Conservation (phyloP, 2,797 vertebrate species). For the Enteromius viviparus region DNA sequence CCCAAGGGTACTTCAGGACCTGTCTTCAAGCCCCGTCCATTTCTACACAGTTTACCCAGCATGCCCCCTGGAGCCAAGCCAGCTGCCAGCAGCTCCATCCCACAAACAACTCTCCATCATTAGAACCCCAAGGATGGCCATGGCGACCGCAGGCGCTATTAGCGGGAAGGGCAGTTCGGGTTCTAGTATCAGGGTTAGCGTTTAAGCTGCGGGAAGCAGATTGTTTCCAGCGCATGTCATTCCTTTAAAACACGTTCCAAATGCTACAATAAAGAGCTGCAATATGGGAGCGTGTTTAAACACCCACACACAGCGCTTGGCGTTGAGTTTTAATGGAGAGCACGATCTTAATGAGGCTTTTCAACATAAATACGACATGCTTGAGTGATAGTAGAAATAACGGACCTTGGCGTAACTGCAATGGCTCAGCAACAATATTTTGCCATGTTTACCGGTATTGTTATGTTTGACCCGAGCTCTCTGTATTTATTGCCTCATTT, state of each 20-base stretch:
- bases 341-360: conserved; percentile 54
- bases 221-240: conserved; percentile 48
- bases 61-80: conserved; percentile 63
- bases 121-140: conserved; percentile 34
- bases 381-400: conserved; percentile 43
- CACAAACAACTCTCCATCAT: conserved; percentile 39
- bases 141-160: conserved; percentile 42
- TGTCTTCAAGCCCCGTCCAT: conserved; percentile 63
- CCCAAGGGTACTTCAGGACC: conserved; percentile 58
- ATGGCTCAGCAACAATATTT: conserved; percentile 54
- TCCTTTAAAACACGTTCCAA: conserved; percentile 41
- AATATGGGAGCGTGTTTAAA: conserved; percentile 38
- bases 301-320: conserved; percentile 46
- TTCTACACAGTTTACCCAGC: conserved; percentile 54
- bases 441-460: conserved; percentile 55
- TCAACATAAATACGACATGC: conserved; percentile 52
- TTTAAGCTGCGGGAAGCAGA: conserved; percentile 47
- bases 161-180: conserved; percentile 27
- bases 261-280: conserved; percentile 31
- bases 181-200: conserved; percentile 41
- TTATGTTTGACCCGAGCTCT: conserved; percentile 52
- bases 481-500: conserved; percentile 54
- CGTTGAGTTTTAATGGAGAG: conserved; percentile 42
- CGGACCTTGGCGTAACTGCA: conserved; percentile 34
- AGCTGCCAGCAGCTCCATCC: conserved; percentile 48